Conservation (phyloP, 2,888 invertebrate genomes). For the Leptopterna dolabrata region DNA sequence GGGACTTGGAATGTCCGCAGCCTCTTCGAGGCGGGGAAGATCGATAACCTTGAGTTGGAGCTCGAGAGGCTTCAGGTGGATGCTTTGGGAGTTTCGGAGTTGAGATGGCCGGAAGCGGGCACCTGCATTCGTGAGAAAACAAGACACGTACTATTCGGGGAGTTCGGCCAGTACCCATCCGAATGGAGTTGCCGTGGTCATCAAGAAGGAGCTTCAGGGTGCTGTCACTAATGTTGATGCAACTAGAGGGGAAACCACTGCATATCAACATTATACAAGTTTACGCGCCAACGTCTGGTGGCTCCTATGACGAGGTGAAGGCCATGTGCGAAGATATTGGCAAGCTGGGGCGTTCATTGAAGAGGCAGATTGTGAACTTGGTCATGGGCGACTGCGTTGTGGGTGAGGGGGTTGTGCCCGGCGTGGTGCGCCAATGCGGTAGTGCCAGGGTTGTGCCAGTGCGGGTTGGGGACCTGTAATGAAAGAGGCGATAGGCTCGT, state of each 20-base stretch:
- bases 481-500: constrained; percentile 6
- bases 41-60: constrained; percentile 9
- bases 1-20: constrained; percentile 28
- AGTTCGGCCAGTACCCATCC: neutral
- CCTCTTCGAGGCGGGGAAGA: constrained; percentile 5
- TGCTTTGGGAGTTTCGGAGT: neutral
- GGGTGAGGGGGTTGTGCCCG: neutral
- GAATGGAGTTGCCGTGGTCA: neutral
- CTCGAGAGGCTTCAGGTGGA: neutral
- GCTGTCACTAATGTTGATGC: neutral
- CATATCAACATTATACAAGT: constrained; percentile 11
- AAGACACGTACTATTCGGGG: neutral
- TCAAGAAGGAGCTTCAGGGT: neutral
- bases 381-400: neutral
- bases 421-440: too few species aligned
- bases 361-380: neutral
- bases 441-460: neutral
- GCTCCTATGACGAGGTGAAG: neutral
- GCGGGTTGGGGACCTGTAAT: neutral
- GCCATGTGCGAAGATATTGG: neutral
- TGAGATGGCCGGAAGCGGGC: neutral
- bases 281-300: neutral
- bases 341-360: neutral
- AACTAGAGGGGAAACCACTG: neutral
- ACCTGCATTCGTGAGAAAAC: neutral